These are phyloP conservation scores for Ptychodera flava DNA, from an alignment of 35 echinoderm and acorn worm genomes.

Conservation along the genomic window DNA sequence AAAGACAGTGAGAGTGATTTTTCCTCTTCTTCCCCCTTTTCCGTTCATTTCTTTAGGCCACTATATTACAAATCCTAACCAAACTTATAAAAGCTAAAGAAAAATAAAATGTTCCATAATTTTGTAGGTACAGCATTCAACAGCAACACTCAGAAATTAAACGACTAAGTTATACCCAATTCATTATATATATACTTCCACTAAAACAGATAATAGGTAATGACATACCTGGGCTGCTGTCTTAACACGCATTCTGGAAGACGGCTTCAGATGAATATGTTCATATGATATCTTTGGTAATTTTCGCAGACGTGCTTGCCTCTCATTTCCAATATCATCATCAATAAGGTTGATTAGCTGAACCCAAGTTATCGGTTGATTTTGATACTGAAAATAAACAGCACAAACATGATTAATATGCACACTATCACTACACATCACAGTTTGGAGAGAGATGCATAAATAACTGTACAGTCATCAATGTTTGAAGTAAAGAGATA, in stretches of 20 bases:
- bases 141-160: too few relatives aligned
- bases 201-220: too few relatives aligned
- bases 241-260: constrained; percentile 24
- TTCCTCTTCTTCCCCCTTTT: not conserved
- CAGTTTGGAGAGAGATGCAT: too few relatives aligned
- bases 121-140: not conserved
- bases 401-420: too few relatives aligned
- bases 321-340: constrained; percentile 8
- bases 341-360: constrained; percentile 20
- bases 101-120: not conserved
- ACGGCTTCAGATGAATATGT: constrained; percentile 28
- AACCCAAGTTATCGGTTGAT: constrained; percentile 8
- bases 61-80: not conserved
- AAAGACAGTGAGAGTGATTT: not conserved
- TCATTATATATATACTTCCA: too few relatives aligned
- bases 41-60: not conserved
- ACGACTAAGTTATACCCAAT: too few relatives aligned
- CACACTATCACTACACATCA: too few relatives aligned
- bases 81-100: not conserved
- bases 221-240: constrained; percentile 27
- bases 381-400: constrained; percentile 9
- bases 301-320: constrained; percentile 2
- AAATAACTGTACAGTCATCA: too few relatives aligned
- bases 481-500: too few relatives aligned
- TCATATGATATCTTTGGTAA: constrained; percentile 32